Evolutionary conservation across 2,113 vertebrate genomes (phyloP).

Genomic region (Ophthalmolycus amberensis): DNA sequence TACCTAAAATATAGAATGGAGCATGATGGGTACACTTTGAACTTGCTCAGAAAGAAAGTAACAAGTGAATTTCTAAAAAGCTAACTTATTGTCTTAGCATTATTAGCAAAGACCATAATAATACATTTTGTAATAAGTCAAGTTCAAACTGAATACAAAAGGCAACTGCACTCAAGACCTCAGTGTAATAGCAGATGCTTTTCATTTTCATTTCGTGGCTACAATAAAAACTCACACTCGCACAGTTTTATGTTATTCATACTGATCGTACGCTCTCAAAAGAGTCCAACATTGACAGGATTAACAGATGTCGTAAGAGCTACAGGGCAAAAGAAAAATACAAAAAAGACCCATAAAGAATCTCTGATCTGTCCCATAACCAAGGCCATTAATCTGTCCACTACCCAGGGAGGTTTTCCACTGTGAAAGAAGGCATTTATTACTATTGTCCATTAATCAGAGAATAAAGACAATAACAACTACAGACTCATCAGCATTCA

Average conservation of each 20-base stretch:
- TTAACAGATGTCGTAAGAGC: not conserved
- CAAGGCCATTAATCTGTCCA: constrained; percentile 15
- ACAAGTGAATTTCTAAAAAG: not conserved
- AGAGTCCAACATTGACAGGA: constrained; percentile 1
- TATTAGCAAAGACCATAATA: not conserved
- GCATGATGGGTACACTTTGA: not conserved
- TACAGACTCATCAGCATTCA: not conserved
- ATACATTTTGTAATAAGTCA: not conserved
- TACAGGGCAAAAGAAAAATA: not conserved
- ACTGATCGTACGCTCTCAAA: not conserved
- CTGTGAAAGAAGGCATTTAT: not conserved
- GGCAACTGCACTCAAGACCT: not conserved
- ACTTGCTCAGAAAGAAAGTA: constrained; percentile 2
- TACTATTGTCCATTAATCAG: constrained; percentile 7
- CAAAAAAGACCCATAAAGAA: constrained; percentile 10
- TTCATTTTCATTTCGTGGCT: constrained; percentile 3
- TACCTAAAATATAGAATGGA: not conserved
- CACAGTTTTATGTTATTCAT: not conserved
- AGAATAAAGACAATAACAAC: constrained; percentile 5
- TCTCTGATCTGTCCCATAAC: constrained; percentile 32
- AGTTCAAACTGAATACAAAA: not conserved
- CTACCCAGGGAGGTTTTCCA: not conserved
- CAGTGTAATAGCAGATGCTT: not conserved
- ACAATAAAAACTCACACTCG: constrained; percentile 1
- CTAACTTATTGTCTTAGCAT: not conserved